These are phyloP conservation scores for Pipra filicauda DNA, from an alignment of 2,113 vertebrate genomes.

Conservation along the genomic window DNA sequence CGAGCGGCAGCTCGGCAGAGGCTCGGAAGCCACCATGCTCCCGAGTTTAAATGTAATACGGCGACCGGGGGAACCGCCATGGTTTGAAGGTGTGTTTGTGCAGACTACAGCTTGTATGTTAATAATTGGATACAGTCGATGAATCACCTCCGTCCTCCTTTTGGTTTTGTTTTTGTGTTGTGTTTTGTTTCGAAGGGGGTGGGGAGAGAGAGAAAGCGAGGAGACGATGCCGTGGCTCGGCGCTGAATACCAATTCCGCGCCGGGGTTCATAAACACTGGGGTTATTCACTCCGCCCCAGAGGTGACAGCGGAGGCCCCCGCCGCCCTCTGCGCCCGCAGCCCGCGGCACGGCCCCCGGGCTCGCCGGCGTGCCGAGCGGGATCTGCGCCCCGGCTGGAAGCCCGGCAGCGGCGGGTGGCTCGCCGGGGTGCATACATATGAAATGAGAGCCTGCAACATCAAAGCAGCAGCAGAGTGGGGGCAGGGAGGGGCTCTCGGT, in stretches of 20 bases:
- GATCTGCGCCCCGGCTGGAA: slow-evolving; percentile 22
- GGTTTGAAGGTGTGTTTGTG: slow-evolving; percentile 77
- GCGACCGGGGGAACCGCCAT: slow-evolving; percentile 66
- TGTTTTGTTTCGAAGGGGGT: slow-evolving; percentile 50
- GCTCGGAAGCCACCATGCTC: slow-evolving; percentile 52
- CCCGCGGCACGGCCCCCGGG: background rate
- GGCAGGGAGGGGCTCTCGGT: slow-evolving; percentile 21
- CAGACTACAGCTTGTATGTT: slow-evolving; percentile 74
- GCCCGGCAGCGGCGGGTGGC: slow-evolving; percentile 1
- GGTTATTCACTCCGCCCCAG: slow-evolving; percentile 45
- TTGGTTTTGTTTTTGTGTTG: slow-evolving; percentile 60
- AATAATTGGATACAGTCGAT: slow-evolving; percentile 76
- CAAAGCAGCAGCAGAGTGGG: slow-evolving; percentile 8
- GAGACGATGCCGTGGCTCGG: slow-evolving; percentile 32
- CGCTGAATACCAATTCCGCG: slow-evolving; percentile 49
- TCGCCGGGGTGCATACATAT: background rate
- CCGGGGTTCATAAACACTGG: slow-evolving; percentile 19
- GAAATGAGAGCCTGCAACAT: slow-evolving; percentile 29
- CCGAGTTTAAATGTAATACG: slow-evolving; percentile 64
- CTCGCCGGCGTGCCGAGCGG: background rate
- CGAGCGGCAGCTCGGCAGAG: slow-evolving; percentile 50
- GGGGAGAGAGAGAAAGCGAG: slow-evolving; percentile 34
- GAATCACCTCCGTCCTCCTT: slow-evolving; percentile 65
- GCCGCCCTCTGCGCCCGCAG: background rate
- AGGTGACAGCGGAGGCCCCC: slow-evolving; percentile 22